Evolutionary conservation across 2,113 vertebrate species (phyloP), one percentile per base, ranked within the genome.

Genomic region (Otocyon megalotis): DNA sequence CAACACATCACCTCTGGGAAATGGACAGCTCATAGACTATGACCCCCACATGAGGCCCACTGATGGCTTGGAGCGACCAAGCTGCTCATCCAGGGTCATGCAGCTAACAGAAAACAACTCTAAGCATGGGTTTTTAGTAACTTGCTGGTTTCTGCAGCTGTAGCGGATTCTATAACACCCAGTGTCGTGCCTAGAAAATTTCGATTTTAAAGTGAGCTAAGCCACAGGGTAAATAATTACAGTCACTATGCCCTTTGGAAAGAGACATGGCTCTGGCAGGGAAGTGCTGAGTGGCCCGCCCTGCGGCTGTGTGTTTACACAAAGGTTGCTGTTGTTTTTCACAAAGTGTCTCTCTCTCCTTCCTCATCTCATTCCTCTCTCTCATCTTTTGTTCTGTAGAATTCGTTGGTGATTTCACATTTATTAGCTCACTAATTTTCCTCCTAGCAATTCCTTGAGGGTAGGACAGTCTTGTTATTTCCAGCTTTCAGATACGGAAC

Each of bases 271-370:
- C 54, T 69, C 81, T 13, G 0, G 16, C 8, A 1, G 54, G 30
- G 22, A 16, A 53, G 14, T 0, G 0, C 0, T 1, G 22, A 54
- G 9, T 0, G 28, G 24, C 16, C 35, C 2, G 0, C 26, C 62
- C 50, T 5, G 6, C 2, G n/a, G 35, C 14, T 50, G 43, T 14
- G 30, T 26, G 26, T 69, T 69, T 56, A n/a, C 5, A 32, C 56
- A 19, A 63, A 76, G 19, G 4, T 13, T 11, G 11, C 0, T 10
- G 19, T 20, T 24, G 24, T 90, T 65, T 48, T 35, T 28, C 30
- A 48, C 22, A 37, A 60, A 35, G 60, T 4, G 2, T 35, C 1
- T 58, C 28, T 90, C 53, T 76, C 43, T 93, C 88, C 94, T 32
- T 16, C 65, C 80, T 94, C 53, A 13, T 81, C 43, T 67, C 24